Evolutionary conservation across 2,113 vertebrate genomes (phyloP), one percentile per base, ranked within the genome.

Genomic region (Lasiurus cinereus): DNA sequence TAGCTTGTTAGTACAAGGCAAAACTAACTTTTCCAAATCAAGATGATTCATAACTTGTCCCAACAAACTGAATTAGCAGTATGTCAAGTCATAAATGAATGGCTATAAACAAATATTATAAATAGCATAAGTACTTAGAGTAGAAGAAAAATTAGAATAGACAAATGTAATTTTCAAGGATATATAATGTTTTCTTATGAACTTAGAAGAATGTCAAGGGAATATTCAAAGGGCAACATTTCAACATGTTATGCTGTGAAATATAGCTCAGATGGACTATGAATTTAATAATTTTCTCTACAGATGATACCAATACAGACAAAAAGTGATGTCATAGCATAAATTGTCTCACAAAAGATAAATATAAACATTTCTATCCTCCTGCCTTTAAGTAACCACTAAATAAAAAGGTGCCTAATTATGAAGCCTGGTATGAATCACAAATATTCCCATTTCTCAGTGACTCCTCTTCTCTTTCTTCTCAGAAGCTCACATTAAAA

Each of bases 371-470:
- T 90, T 83, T 90, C 5, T 5, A 74, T 13, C 21, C 39, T 87
- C 88, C n/a, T 94, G n/a, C 5, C 11, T 85, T 33, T 19, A 80
- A 84, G 27, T 50, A 79, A 59, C 0, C 16, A 39, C 39, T 73
- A 72, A 95, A 84, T 72, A 31, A 82, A 90, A 94, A 66, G 3
- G 2, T 36, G 54, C 31, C 14, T 36, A 31, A 36, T 56, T 62
- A 52, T 82, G 66, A 93, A 85, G 88, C 4, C 62, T 90, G 46
- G 24, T 46, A 21, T 87, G 36, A 93, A 73, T 87, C 46, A 69
- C 19, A 50, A 46, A 54, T 12, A 2, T 80, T 62, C 31, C 18
- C 14, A 0, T 74, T 3, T 77, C 16, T 27, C 22, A 70, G 21
- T 67, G 22, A 66, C 59, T 21, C 31, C 3, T 33, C 64, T 48